Conservation (phyloP, 1,140 invertebrate genomes). For the Drosophila mojavensis region DNA sequence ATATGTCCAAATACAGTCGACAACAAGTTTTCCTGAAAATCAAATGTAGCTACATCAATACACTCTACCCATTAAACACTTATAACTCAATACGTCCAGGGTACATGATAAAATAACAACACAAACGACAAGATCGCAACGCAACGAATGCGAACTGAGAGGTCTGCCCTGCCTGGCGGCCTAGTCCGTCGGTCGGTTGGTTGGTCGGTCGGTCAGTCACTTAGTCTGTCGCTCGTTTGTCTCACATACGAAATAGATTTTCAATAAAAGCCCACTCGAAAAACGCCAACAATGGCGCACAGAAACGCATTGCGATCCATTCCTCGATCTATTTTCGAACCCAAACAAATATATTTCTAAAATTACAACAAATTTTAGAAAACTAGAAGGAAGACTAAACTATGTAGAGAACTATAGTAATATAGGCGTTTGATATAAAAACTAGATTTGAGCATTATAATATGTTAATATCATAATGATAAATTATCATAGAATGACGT, state of each 20-base stretch:
- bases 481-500: too few relatives aligned
- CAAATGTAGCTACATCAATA: too few relatives aligned
- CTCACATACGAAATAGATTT: slow-evolving; percentile 76
- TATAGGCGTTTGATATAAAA: too few relatives aligned
- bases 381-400: background rate
- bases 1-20: too few relatives aligned
- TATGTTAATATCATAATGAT: too few relatives aligned
- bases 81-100: background rate
- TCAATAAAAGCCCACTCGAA: slow-evolving; percentile 78
- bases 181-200: too few relatives aligned
- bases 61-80: background rate
- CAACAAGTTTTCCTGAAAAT: too few relatives aligned
- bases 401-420: background rate
- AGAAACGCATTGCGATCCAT: slow-evolving; percentile 57
- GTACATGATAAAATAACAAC: slow-evolving; percentile 11
- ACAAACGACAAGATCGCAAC: slow-evolving; percentile 56
- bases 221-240: background rate
- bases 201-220: too few relatives aligned
- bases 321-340: slow-evolving; percentile 75
- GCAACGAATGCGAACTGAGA: slow-evolving; percentile 60
- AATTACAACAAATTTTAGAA: slow-evolving; percentile 8
- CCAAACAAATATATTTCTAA: slow-evolving; percentile 69
- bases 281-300: slow-evolving; percentile 60
- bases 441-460: too few relatives aligned
- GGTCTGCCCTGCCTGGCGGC: background rate